These are phyloP conservation scores for Sarcophaga rosellei DNA, from an alignment of 2,888 invertebrate species.

Conservation along the genomic window DNA sequence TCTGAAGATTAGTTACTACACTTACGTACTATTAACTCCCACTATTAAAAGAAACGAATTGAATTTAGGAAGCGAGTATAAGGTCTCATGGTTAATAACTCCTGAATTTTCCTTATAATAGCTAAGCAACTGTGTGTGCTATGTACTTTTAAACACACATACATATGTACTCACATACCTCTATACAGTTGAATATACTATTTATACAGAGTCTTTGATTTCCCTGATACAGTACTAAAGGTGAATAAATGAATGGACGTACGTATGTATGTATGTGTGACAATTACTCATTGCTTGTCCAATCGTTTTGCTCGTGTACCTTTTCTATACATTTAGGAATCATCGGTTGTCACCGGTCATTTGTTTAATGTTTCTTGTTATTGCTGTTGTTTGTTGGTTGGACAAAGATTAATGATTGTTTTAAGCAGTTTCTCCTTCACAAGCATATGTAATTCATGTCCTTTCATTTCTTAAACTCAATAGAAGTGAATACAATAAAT, in stretches of 20 bases:
- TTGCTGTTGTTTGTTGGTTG: conserved; percentile 37
- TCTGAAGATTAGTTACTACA: no score
- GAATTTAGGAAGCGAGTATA: no score
- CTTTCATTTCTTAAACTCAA: no score
- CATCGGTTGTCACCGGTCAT: conserved; percentile 64
- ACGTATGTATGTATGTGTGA: not conserved
- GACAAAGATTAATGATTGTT: conserved; percentile 61
- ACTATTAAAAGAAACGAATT: no score
- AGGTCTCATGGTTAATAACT: no score
- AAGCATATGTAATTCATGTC: conserved; percentile 14
- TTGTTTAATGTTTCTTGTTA: conserved; percentile 33
- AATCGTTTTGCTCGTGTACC: not conserved
- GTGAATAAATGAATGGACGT: not conserved
- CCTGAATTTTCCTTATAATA: no score
- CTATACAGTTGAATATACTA: not conserved
- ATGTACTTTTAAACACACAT: not conserved
- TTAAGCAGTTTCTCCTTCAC: conserved; percentile 21
- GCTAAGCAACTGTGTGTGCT: no score
- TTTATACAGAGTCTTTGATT: no score
- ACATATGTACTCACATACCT: not conserved
- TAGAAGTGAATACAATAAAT: conserved; percentile 8
- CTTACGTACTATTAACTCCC: no score
- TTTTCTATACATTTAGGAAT: conserved; percentile 45
- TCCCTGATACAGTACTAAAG: no score
- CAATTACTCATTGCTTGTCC: conserved; percentile 2